Base-by-base conservation (phyloP, 1,140 invertebrate genomes). In the Magallana gigas region DNA sequence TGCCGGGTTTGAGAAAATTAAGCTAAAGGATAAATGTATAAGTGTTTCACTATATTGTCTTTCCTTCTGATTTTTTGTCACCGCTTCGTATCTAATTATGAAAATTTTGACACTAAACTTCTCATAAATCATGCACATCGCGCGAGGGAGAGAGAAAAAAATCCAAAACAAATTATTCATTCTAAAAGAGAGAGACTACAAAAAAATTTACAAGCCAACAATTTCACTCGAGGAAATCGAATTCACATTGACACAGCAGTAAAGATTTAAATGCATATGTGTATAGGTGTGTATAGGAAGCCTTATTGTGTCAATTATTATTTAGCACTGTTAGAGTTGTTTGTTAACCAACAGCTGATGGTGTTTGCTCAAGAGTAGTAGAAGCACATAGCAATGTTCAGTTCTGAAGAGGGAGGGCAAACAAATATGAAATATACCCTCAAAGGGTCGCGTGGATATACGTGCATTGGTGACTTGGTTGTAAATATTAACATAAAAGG, bases 401-500 rank as follows among this genome's bases (percentile, higher is more conserved):
- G 11, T 76, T 76, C 18, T 76, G 68, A 76, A 76, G 18, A 12
- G 68, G 18, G 68, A 29, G 68, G 36, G 68, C 36, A 76, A 76
- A 76, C 23, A 76, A 76, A 76, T 12, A 29, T 76, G 68, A 76
- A 76, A 76, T 76, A 76, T 76, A 76, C 68, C 23, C 68, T 76
- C 23, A 76, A 29, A 29, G 36, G 36, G 68, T 76, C 68, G 68
- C 68, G 68, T 76, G 68, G 68, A 76, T 76, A 76, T 76, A 29
- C 68, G 68, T 76, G 68, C 36, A 76, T 76, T 23, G 8, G 18
- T 29, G 36, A 23, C 8, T 18, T 8, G 68, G 68, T 76, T 12
- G 68, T 76, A 76, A 76, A 76, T 76, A 76, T 76, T 76, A 76
- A 76, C 68, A 76, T 76, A 29, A 76, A 64, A 76, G 68, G 68